Conservation (phyloP, 2,113 vertebrate genomes). For the Strix aluco region DNA sequence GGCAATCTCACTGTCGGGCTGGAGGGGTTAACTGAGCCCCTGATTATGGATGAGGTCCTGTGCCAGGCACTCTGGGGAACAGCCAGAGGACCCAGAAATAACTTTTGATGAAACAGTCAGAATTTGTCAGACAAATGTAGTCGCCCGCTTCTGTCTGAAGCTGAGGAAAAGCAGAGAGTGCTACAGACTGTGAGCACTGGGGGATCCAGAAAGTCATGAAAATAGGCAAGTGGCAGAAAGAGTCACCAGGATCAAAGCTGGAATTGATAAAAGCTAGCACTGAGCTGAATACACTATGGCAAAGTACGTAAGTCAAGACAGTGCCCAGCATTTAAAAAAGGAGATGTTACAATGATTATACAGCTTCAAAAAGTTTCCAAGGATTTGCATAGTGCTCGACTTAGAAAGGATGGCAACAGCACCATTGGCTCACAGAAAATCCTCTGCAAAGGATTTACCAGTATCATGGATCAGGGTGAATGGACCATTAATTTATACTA, state of each 20-base stretch:
- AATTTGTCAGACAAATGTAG: neutral
- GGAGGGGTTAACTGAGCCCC: rapidly evolving
- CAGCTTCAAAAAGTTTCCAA: neutral
- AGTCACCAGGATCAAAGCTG: neutral
- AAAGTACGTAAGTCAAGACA: neutral
- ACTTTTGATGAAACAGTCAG: neutral
- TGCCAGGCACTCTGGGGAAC: neutral
- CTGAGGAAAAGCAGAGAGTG: neutral
- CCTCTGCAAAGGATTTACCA: neutral
- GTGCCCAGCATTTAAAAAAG: neutral
- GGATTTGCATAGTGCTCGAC: neutral
- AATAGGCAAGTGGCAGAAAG: neutral
- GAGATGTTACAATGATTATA: neutral
- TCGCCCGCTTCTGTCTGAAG: neutral
- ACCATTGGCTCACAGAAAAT: neutral
- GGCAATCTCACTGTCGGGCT: rapidly evolving
- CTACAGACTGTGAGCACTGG: neutral
- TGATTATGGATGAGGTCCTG: neutral
- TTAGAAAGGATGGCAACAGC: neutral
- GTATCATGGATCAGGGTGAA: neutral
- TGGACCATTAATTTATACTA: neutral
- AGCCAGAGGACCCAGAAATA: neutral
- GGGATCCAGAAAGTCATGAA: rapidly evolving
- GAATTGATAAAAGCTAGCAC: neutral
- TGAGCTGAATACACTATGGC: neutral